Percentiles rank a stretch among this genome's conserved stretches.
Evolutionary conservation across 2,888 invertebrate species (phyloP).

Genomic region (Harpagoxenus sublaevis): DNA sequence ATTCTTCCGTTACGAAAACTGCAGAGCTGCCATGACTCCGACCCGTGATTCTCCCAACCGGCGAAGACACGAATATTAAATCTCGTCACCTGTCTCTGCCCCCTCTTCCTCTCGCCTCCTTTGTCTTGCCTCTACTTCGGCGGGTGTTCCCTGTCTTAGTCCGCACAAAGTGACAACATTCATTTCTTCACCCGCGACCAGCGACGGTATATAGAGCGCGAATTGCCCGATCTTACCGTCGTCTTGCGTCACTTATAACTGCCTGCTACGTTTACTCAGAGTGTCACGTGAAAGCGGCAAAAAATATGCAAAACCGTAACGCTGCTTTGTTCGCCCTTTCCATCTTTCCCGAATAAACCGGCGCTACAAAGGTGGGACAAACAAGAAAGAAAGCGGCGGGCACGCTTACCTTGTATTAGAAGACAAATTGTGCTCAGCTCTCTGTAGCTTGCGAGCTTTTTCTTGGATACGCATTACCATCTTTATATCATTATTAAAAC

Average conservation of each 20-base stretch:
- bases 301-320: constrained; percentile 56
- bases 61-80: constrained; percentile 63
- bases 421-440: constrained; percentile 60
- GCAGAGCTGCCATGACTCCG: constrained; percentile 43
- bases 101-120: not conserved
- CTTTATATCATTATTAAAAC: constrained; percentile 40
- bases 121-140: not conserved
- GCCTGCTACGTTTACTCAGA: constrained; percentile 56
- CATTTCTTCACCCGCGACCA: constrained; percentile 41
- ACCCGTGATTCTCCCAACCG: constrained; percentile 21
- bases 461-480: constrained; percentile 35
- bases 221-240: constrained; percentile 45
- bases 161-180: constrained; percentile 46
- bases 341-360: constrained; percentile 31
- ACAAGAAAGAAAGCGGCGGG: constrained; percentile 45
- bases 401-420: constrained; percentile 63
- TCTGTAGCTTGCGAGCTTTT: constrained; percentile 30
- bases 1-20: constrained; percentile 51
- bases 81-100: constrained; percentile 19
- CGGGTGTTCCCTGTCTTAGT: constrained; percentile 6
- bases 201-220: constrained; percentile 23
- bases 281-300: constrained; percentile 56
- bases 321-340: constrained; percentile 38
- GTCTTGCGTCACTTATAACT: constrained; percentile 38
- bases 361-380: constrained; percentile 35